Conservation (phyloP, 2,888 invertebrate species). For the Acrobasis consociella region DNA sequence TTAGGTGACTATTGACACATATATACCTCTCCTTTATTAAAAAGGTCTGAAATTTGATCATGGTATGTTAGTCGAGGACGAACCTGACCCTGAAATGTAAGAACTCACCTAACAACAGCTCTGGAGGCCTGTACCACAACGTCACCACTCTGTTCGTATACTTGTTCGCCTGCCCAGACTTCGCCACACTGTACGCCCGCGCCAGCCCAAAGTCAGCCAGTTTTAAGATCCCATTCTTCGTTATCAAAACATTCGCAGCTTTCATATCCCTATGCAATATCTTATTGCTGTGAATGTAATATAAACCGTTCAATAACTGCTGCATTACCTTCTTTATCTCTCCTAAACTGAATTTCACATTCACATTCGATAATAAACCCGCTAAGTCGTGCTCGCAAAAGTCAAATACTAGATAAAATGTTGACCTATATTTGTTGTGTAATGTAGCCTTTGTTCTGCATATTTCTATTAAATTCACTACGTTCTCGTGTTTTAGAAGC, state of each 20-base stretch:
- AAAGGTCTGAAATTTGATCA: no score
- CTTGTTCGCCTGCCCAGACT: slow-evolving; percentile 89
- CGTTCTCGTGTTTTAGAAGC: slow-evolving; percentile 97
- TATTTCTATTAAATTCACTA: slow-evolving; percentile 98
- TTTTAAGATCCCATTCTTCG: slow-evolving; percentile 96
- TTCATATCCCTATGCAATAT: slow-evolving; percentile 99
- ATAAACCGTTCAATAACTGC: slow-evolving; percentile 90
- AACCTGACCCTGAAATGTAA: no score
- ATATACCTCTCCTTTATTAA: no score
- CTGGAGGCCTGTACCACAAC: slow-evolving; percentile 93
- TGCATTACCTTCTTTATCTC: slow-evolving; percentile 95
- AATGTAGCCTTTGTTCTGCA: slow-evolving; percentile 94
- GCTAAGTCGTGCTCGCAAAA: slow-evolving; percentile 99
- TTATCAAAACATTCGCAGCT: slow-evolving; percentile 98
- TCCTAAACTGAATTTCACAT: slow-evolving; percentile 97
- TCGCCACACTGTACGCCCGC: slow-evolving; percentile 94
- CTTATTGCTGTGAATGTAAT: slow-evolving; percentile 98
- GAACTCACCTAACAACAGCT: slow-evolving; percentile 71
- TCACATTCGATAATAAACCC: slow-evolving; percentile 95
- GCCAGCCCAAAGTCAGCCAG: slow-evolving; percentile 99
- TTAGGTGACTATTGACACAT: no score
- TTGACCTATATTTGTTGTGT: slow-evolving; percentile 90
- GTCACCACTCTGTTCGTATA: slow-evolving; percentile 99
- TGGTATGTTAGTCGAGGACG: no score
- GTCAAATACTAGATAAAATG: slow-evolving; percentile 98